phyloP scores from a whole-genome alignment of 2,113 vertebrate species.

The Toxostoma redivivum region DNA sequence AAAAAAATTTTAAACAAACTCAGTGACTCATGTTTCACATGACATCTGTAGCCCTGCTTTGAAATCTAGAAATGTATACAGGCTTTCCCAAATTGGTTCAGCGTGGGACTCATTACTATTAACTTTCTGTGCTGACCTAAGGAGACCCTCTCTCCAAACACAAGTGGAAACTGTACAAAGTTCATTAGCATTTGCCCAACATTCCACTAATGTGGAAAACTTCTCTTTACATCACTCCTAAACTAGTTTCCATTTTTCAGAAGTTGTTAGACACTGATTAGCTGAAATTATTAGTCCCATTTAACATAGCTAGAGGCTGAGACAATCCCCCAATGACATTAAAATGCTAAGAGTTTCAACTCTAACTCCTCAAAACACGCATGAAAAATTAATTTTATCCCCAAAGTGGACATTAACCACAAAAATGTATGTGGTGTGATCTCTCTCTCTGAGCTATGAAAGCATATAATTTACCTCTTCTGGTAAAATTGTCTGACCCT shows the following conservation, averaged over 20 bases:
- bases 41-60: neutral
- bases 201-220: constrained; percentile 55
- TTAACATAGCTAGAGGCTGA: constrained; percentile 54
- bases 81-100: neutral
- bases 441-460: neutral
- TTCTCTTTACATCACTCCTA: constrained; percentile 33
- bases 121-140: constrained; percentile 24
- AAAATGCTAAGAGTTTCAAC: constrained; percentile 22
- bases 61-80: neutral
- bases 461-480: constrained; percentile 25
- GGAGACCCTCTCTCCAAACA: constrained; percentile 18
- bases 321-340: constrained; percentile 34
- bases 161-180: constrained; percentile 46
- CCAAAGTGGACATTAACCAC: constrained; percentile 52
- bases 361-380: constrained; percentile 16
- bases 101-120: neutral
- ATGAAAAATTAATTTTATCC: constrained; percentile 54
- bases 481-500: neutral
- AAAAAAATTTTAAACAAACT: neutral
- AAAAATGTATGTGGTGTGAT: neutral
- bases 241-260: constrained; percentile 59
- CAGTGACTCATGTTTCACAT: neutral
- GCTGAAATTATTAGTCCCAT: constrained; percentile 44
- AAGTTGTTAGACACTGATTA: constrained; percentile 50
- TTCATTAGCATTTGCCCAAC: constrained; percentile 41